Conservation (phyloP, 2,113 vertebrate species). For the Phoxinus phoxinus region DNA sequence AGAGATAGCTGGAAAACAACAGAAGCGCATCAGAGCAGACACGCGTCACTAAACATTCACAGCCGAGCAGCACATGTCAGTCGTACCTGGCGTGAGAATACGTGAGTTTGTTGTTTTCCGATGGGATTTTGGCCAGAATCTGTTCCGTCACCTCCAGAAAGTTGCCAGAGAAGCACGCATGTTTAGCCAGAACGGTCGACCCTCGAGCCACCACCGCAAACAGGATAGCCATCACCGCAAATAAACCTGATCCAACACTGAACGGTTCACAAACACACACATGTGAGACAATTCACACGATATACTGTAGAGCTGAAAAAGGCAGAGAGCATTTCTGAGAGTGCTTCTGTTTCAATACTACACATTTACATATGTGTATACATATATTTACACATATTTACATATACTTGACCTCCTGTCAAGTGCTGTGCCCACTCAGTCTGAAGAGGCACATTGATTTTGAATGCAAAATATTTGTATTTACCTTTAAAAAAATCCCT, state of each 20-base stretch:
- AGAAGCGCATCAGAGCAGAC: constrained; percentile 1
- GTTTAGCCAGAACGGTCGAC: constrained; percentile 95
- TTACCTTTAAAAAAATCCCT: no score
- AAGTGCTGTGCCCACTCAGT: no score
- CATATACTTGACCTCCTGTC: no score
- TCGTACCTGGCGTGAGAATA: constrained; percentile 94
- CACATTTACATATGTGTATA: no score
- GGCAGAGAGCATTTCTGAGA: neutral
- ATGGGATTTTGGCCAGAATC: constrained; percentile 94
- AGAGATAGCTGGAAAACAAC: constrained; percentile 87
- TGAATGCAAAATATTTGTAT: no score
- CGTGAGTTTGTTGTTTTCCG: constrained; percentile 97
- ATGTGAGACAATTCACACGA: no score
- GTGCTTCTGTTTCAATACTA: neutral
- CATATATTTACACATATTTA: no score
- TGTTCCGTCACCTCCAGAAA: constrained; percentile 98
- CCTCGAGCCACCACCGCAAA: constrained; percentile 96
- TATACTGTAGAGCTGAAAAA: neutral
- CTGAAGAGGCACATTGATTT: no score
- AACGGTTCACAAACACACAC: neutral
- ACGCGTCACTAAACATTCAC: neutral
- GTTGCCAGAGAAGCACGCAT: constrained; percentile 96
- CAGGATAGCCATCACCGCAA: constrained; percentile 88
- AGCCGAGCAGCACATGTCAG: no score
- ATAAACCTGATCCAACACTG: neutral